Evolutionary conservation across 2,888 invertebrate species (phyloP).

Genomic region (Thyatira batis): DNA sequence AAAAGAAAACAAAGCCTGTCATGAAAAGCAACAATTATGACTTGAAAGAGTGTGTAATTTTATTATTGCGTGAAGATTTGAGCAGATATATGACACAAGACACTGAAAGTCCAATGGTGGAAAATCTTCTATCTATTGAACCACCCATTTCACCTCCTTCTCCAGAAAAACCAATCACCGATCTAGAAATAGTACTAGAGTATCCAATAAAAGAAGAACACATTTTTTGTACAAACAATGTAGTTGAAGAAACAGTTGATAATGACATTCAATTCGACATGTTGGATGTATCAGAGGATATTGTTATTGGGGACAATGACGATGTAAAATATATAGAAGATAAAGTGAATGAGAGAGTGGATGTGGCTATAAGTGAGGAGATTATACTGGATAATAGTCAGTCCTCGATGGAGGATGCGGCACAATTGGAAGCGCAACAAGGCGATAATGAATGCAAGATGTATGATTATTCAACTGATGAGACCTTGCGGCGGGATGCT

Average conservation of each 20-base stretch:
- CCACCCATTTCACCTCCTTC: neutral
- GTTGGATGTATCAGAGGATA: constrained; percentile 76
- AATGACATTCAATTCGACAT: constrained; percentile 71
- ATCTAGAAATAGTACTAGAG: constrained; percentile 14
- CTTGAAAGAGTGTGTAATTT: constrained; percentile 60
- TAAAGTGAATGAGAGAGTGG: constrained; percentile 42
- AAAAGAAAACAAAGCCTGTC: constrained; percentile 27
- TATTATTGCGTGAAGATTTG: constrained; percentile 51
- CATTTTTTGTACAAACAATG: constrained; percentile 12
- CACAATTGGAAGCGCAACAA: constrained; percentile 23
- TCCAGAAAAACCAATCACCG: constrained; percentile 1
- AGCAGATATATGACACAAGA: constrained; percentile 34
- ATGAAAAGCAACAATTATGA: constrained; percentile 18
- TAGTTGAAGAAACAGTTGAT: constrained; percentile 34
- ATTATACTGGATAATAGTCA: constrained; percentile 73
- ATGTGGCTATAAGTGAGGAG: constrained; percentile 52
- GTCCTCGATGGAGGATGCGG: constrained; percentile 48
- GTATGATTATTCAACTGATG: constrained; percentile 71
- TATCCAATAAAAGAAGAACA: constrained; percentile 23
- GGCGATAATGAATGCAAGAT: constrained; percentile 57
- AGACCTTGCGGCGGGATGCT: constrained; percentile 60
- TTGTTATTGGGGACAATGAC: constrained; percentile 65
- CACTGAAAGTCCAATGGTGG: constrained; percentile 1
- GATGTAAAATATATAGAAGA: constrained; percentile 54
- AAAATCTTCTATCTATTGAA: constrained; percentile 5